phyloP scores from a whole-genome alignment of 2,888 invertebrate genomes.

The Meandrusa payeni region DNA sequence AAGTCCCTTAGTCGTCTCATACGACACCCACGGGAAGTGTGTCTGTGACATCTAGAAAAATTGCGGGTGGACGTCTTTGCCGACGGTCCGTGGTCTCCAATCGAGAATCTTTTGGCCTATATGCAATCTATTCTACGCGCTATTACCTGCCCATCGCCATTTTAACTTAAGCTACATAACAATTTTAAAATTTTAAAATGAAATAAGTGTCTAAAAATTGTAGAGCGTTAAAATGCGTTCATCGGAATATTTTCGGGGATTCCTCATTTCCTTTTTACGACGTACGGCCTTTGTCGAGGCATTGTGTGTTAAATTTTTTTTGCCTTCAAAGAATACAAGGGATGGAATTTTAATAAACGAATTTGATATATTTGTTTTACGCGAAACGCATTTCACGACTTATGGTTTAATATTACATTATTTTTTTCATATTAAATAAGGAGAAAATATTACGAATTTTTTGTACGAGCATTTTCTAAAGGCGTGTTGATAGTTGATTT shows the following conservation, averaged over 20 bases:
- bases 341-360: conserved; percentile 23
- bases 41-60: too few species aligned
- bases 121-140: neutral
- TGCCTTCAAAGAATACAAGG: conserved; percentile 18
- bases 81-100: too few species aligned
- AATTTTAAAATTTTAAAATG: neutral
- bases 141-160: too few species aligned
- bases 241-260: conserved; percentile 17
- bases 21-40: too few species aligned
- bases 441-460: too few species aligned
- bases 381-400: neutral
- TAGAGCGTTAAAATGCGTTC: conserved; percentile 13
- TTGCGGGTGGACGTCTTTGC: too few species aligned
- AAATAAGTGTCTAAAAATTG: neutral
- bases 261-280: conserved; percentile 18
- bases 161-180: too few species aligned
- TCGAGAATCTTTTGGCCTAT: too few species aligned
- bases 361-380: conserved; percentile 19
- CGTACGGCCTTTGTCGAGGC: conserved; percentile 12
- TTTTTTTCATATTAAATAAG: too few species aligned
- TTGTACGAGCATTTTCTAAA: too few species aligned
- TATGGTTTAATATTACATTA: conserved; percentile 1
- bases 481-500: too few species aligned
- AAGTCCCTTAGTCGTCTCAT: too few species aligned
- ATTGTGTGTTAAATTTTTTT: conserved; percentile 10